Base-by-base conservation (phyloP, 1,140 invertebrate genomes). In the Cheumatopsyche charites region DNA sequence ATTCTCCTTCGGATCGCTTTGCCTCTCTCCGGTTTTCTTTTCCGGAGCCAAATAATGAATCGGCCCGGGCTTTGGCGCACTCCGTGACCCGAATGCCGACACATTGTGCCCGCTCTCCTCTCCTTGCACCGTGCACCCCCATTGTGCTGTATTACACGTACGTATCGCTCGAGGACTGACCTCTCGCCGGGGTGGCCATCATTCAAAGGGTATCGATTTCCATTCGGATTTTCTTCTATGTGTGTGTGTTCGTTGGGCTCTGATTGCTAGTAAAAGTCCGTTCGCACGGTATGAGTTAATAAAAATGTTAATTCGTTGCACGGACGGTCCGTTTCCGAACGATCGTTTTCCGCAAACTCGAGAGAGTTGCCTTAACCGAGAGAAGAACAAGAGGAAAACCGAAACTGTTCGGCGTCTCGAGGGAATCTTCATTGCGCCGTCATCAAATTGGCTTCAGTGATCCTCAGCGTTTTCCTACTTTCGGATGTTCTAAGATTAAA, bases 221-320 rank as follows among this genome's bases (percentile, higher is more conserved):
- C 29, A n/a, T n/a, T n/a, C n/a, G n/a, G n/a, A n/a, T n/a, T n/a
- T n/a, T n/a, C n/a, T n/a, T n/a, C n/a, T n/a, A n/a, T n/a, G n/a
- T n/a, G n/a, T n/a, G n/a, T n/a, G n/a, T n/a, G n/a, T n/a, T n/a
- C n/a, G n/a, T n/a, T n/a, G n/a, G 29, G 9, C 29, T 36, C 29
- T 36, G 29, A 36, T 36, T 36, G 29, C 29, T 9, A 4, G 29
- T 36, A 36, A 36, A 36, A 3, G 29, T 36, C 13, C 47, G 4
- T n/a, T 13, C 4, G 47, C 19, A 13, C 13, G 4, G 47, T 71
- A 65, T 62, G 67, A 65, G 63, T 71, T 72, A 75, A 75, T 75
- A 75, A 75, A 75, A 75, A 75, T 75, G 74, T 75, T 75, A 72
- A 75, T 73, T 75, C 71, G 45, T 42, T 62, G 63, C 62, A 67